Percentiles rank a stretch among this genome's conserved stretches.
Evolutionary conservation across 2,113 vertebrate species (phyloP).

Genomic region (Typhlomys cinereus): DNA sequence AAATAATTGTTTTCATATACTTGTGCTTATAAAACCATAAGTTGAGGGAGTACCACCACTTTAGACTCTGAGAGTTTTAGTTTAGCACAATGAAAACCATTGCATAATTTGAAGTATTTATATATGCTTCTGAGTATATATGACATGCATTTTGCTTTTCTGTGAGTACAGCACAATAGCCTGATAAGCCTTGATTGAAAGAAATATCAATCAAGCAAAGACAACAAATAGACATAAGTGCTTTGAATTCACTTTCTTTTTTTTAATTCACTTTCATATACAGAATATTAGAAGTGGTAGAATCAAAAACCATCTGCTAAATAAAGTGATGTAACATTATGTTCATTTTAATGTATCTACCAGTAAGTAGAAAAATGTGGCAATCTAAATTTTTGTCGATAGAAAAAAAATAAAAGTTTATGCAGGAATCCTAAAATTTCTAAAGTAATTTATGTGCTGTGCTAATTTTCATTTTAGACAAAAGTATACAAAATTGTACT

Average conservation of each 20-base stretch:
- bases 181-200: not conserved
- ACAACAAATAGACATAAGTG: not conserved
- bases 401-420: not conserved
- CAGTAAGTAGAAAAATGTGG: not conserved
- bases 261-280: too few species aligned
- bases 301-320: conserved; percentile 39
- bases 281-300: not conserved
- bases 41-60: not conserved
- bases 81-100: not conserved
- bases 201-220: not conserved
- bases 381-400: not conserved
- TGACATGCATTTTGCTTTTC: not conserved
- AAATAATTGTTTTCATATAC: not conserved
- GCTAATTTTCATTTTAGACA: not conserved
- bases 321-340: not conserved
- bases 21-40: not conserved
- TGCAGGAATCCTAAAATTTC: not conserved
- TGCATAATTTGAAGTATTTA: not conserved
- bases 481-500: conserved; percentile 18
- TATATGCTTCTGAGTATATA: not conserved
- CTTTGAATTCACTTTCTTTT: not conserved
- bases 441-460: not conserved
- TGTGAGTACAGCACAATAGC: not conserved
- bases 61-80: not conserved
- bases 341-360: not conserved